phyloP scores from a whole-genome alignment of 2,113 vertebrate genomes.

The Hippoglossus stenolepis region DNA sequence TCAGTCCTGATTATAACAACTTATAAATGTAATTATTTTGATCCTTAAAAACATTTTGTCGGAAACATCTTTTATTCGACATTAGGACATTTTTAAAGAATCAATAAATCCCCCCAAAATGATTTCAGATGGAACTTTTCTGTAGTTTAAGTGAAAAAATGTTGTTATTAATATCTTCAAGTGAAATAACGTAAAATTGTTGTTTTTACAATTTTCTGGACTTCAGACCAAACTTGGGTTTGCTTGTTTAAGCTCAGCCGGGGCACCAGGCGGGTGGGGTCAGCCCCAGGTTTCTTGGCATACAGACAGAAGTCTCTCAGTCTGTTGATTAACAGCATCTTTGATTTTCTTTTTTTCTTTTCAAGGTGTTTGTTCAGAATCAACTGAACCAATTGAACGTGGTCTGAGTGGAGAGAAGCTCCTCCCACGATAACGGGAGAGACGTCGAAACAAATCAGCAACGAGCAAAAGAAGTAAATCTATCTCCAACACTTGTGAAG shows the following conservation, averaged over 20 bases:
- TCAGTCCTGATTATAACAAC: no score
- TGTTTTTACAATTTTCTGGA: not conserved
- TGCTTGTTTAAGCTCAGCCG: not conserved
- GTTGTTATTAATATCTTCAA: not conserved
- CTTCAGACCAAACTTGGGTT: conserved; percentile 14
- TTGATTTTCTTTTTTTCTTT: not conserved
- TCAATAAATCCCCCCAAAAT: no score
- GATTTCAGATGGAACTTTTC: no score
- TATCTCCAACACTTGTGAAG: conserved; percentile 74
- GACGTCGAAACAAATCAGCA: conserved; percentile 14
- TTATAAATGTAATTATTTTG: no score
- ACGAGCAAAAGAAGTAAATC: conserved; percentile 43
- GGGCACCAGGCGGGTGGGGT: conserved; percentile 20
- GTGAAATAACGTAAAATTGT: not conserved
- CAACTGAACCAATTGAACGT: not conserved
- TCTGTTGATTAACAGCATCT: not conserved
- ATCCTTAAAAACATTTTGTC: no score
- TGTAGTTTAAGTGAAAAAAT: not conserved
- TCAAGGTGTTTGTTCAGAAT: not conserved
- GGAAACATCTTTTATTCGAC: no score
- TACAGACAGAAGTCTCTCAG: not conserved
- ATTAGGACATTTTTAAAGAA: no score
- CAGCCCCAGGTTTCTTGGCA: conserved; percentile 7
- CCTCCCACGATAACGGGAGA: conserved; percentile 54
- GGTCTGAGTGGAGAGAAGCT: conserved; percentile 19